Evolutionary conservation across 2,888 invertebrate species (phyloP).

Genomic region (Psylliodes chrysocephalus): DNA sequence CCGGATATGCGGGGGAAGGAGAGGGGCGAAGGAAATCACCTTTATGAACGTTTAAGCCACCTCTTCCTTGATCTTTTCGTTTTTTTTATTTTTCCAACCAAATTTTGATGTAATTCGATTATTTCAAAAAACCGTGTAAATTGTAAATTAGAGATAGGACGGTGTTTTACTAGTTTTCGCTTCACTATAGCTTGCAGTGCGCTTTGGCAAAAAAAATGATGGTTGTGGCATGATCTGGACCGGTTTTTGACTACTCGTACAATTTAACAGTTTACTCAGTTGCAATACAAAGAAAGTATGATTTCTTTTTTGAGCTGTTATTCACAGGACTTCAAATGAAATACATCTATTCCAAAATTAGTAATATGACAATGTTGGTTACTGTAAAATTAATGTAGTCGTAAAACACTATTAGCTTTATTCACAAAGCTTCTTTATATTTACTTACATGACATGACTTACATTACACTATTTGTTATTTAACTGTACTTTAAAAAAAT

Average conservation of each 20-base stretch:
- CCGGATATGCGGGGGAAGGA: slow-evolving; percentile 50
- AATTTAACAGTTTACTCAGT: neutral
- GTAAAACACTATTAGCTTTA: no score
- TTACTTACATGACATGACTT: no score
- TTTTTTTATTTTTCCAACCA: slow-evolving; percentile 64
- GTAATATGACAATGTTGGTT: no score
- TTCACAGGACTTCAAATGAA: no score
- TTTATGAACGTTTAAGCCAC: slow-evolving; percentile 65
- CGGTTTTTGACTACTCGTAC: slow-evolving; percentile 15
- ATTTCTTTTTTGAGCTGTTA: no score
- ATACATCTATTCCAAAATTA: no score
- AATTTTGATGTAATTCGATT: slow-evolving; percentile 1
- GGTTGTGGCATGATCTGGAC: slow-evolving; percentile 51
- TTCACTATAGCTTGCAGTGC: slow-evolving; percentile 57
- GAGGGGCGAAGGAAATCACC: slow-evolving; percentile 66
- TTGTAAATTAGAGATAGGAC: neutral
- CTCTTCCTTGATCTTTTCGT: slow-evolving; percentile 53
- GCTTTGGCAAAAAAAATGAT: slow-evolving; percentile 44
- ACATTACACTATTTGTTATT: no score
- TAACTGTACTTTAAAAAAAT: no score
- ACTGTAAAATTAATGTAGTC: no score
- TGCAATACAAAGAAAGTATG: neutral
- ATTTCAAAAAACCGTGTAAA: neutral
- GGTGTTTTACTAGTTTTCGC: slow-evolving; percentile 50
- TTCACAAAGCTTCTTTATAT: no score